Evolutionary conservation across 1,140 invertebrate species (phyloP).

Genomic region (Pseudomyrmex flavicornis): DNA sequence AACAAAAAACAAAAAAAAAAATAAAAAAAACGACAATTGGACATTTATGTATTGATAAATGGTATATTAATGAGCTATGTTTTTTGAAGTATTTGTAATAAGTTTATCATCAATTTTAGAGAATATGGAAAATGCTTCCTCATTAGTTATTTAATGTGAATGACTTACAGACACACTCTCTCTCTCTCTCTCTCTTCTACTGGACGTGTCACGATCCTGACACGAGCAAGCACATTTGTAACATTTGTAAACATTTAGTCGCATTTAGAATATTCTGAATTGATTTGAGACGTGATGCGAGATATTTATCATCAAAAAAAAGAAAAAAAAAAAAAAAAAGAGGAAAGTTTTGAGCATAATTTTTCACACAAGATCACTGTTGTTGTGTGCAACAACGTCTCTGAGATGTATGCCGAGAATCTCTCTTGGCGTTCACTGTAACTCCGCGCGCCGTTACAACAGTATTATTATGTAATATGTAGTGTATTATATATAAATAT

Average conservation of each 20-base stretch:
- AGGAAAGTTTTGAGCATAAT: constrained; percentile 43
- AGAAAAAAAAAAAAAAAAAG: neutral
- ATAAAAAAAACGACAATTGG: too few species aligned
- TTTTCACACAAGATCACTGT: neutral
- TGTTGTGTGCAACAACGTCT: too few species aligned
- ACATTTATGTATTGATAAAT: constrained; percentile 15
- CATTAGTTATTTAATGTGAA: constrained; percentile 52
- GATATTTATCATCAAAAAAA: too few species aligned
- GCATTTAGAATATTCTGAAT: constrained; percentile 46
- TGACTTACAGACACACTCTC: constrained; percentile 31
- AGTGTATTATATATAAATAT: too few species aligned
- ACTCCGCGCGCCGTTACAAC: too few species aligned
- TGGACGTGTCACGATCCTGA: constrained; percentile 17
- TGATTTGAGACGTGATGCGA: neutral
- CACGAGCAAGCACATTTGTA: too few species aligned
- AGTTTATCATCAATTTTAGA: constrained; percentile 41
- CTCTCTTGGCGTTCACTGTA: too few species aligned
- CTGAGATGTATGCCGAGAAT: too few species aligned
- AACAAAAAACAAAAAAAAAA: too few species aligned
- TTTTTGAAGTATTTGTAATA: constrained; percentile 11
- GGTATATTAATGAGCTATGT: constrained; percentile 37
- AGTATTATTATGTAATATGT: too few species aligned
- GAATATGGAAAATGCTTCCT: constrained; percentile 29
- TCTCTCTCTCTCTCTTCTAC: constrained; percentile 13
- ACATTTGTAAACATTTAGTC: neutral